phyloP scores from a whole-genome alignment of 1,140 invertebrate genomes.

The Thaumetopoea pityocampa region DNA sequence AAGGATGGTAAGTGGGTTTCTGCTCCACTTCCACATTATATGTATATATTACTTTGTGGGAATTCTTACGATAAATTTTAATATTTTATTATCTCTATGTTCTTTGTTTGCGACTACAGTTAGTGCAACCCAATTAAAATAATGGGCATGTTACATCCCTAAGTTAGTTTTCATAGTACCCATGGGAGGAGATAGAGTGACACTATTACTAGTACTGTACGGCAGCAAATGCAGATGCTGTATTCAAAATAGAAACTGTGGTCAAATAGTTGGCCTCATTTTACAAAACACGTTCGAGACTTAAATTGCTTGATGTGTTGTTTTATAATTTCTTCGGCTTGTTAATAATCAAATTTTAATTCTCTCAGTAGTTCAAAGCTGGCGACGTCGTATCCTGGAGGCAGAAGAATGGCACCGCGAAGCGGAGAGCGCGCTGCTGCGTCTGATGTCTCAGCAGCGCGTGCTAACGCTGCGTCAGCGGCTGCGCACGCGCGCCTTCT shows the following conservation, averaged over 20 bases:
- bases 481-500: constrained; percentile 39
- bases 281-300: too few species aligned
- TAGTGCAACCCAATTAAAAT: too few species aligned
- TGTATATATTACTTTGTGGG: background rate
- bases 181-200: too few species aligned
- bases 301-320: constrained; percentile 1
- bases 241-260: too few species aligned
- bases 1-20: constrained; percentile 43
- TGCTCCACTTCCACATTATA: background rate
- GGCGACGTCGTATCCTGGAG: constrained; percentile 35
- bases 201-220: too few species aligned
- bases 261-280: too few species aligned
- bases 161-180: too few species aligned
- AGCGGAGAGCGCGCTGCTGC: constrained; percentile 31
- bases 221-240: too few species aligned
- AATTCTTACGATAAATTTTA: too few species aligned
- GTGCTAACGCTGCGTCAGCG: constrained; percentile 54
- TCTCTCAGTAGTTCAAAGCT: constrained; percentile 31
- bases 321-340: background rate
- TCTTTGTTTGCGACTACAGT: too few species aligned
- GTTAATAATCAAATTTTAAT: background rate
- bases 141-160: too few species aligned
- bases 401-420: constrained; percentile 14
- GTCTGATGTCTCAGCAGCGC: constrained; percentile 40
- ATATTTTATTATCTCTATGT: too few species aligned